Conservation (phyloP, 2,113 vertebrate species). For the Pterocles burchelli region DNA sequence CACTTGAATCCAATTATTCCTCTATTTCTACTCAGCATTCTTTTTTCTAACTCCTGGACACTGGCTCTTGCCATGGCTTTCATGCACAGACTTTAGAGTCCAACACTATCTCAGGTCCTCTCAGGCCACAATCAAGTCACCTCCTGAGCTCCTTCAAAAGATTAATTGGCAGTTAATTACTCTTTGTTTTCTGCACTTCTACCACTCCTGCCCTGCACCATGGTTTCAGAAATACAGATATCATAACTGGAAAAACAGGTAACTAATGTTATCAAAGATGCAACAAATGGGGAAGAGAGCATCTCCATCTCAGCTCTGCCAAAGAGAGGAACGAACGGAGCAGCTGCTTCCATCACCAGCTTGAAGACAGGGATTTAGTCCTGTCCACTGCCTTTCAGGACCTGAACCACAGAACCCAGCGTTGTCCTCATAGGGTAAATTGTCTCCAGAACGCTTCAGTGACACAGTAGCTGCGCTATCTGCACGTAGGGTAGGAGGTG, state of each 20-base stretch:
- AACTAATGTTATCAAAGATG: background rate
- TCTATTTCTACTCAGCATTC: background rate
- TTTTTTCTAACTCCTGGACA: background rate
- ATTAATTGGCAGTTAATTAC: background rate
- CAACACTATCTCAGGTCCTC: background rate
- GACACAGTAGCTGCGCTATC: background rate
- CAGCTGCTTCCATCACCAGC: background rate
- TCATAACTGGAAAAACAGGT: background rate
- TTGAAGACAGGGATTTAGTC: background rate
- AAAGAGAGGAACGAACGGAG: background rate
- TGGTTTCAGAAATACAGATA: background rate
- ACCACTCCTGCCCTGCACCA: background rate
- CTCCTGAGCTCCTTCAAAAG: background rate
- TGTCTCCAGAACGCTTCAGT: accelerated
- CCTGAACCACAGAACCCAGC: background rate
- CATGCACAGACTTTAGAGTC: background rate
- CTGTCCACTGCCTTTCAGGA: background rate
- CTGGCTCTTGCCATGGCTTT: background rate
- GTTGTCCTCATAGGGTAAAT: accelerated
- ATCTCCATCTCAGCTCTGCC: background rate
- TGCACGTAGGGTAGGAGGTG: background rate
- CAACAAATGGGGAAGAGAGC: background rate
- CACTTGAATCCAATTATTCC: background rate
- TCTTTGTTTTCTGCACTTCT: background rate
- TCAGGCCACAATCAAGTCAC: background rate